Evolutionary conservation across 1,140 invertebrate species (phyloP).

Genomic region (Zeugodacus cucurbitae): DNA sequence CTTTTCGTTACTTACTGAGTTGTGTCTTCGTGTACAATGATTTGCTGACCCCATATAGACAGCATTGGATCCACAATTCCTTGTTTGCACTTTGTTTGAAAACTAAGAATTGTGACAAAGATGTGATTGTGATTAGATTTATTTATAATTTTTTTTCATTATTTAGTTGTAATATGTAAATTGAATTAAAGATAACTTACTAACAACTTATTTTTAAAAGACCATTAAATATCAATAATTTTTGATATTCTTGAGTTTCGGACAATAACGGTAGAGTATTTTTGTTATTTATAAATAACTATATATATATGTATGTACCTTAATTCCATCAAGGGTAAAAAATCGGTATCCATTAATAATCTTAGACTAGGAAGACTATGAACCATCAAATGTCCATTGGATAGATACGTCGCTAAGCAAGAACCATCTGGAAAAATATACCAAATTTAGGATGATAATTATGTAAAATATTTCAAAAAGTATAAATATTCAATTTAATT

Average conservation of each 20-base stretch:
- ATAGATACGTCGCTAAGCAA: constrained; percentile 92
- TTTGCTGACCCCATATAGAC: constrained; percentile 96
- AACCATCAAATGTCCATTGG: constrained; percentile 90
- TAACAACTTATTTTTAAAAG: no score
- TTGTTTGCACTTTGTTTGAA: constrained; percentile 92
- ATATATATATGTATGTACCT: constrained; percentile 77
- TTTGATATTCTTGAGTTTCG: no score
- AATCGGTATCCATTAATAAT: constrained; percentile 91
- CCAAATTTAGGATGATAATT: not conserved
- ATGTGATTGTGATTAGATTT: not conserved
- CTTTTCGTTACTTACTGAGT: constrained; percentile 83
- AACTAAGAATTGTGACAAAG: constrained; percentile 69
- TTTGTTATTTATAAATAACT: no score
- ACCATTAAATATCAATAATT: no score
- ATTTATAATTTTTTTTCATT: no score
- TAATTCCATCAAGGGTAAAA: constrained; percentile 91
- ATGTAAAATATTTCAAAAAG: not conserved
- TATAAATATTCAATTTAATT: not conserved
- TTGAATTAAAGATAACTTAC: no score
- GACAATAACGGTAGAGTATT: no score
- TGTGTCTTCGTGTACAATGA: constrained; percentile 95
- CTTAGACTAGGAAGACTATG: constrained; percentile 94
- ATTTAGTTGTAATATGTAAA: no score
- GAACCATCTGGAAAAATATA: constrained; percentile 82
- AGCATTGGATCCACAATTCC: constrained; percentile 97